Conservation (phyloP, 53 echinoderm and acorn worm genomes). For the Luidia sarsii region DNA sequence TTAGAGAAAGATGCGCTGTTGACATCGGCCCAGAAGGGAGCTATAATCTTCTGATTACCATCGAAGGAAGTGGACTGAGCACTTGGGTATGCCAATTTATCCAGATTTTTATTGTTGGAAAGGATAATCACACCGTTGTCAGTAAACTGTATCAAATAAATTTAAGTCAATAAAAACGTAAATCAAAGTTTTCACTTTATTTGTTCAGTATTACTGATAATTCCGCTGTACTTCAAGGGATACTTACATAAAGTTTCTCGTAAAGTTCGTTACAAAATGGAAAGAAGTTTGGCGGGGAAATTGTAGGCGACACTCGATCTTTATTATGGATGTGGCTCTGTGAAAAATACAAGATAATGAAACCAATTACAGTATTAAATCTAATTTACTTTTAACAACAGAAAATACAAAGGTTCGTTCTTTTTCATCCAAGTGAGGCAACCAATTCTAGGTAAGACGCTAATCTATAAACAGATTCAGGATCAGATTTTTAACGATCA, state of each 20-base stretch:
- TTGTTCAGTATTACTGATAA: too few species aligned
- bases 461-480: too few species aligned
- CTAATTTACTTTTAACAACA: too few species aligned
- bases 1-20: not conserved
- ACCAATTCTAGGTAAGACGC: too few species aligned
- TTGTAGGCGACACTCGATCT: not conserved
- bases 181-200: too few species aligned
- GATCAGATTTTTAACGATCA: too few species aligned
- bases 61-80: not conserved
- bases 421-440: too few species aligned
- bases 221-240: not conserved
- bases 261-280: not conserved
- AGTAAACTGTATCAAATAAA: too few species aligned
- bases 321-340: not conserved
- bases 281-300: constrained; percentile 3
- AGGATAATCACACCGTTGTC: constrained; percentile 12
- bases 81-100: not conserved
- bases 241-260: not conserved
- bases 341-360: too few species aligned
- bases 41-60: not conserved
- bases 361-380: too few species aligned
- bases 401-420: too few species aligned
- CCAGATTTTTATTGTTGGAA: not conserved
- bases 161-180: too few species aligned
- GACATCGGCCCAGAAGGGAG: constrained; percentile 9